phyloP scores from a whole-genome alignment of 2,888 invertebrate genomes.

The Argyra leucocephala region DNA sequence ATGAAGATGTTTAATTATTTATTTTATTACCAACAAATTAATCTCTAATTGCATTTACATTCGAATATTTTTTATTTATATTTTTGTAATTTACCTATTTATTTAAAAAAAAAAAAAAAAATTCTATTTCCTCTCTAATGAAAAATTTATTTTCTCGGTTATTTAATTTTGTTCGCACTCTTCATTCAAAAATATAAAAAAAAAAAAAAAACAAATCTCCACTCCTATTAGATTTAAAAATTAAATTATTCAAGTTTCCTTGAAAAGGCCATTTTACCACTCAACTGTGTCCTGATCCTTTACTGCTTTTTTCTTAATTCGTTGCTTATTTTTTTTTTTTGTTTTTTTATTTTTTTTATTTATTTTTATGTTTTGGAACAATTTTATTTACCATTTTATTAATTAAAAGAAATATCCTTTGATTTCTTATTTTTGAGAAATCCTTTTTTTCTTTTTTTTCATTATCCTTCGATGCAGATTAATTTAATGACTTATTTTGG shows the following conservation, averaged over 20 bases:
- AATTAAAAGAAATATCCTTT: background rate
- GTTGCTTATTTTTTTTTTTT: too few species aligned
- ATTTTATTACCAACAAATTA: too few species aligned
- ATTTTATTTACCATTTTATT: background rate
- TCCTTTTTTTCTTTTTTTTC: background rate
- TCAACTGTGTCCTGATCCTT: background rate
- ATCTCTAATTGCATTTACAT: too few species aligned
- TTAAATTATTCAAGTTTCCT: background rate
- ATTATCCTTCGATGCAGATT: constrained; percentile 24
- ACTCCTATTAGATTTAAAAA: background rate
- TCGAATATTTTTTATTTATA: too few species aligned
- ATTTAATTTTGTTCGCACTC: too few species aligned
- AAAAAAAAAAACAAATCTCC: background rate
- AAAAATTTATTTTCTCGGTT: too few species aligned
- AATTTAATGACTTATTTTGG: constrained; percentile 22
- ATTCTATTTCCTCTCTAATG: too few species aligned
- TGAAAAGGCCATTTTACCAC: constrained; percentile 1
- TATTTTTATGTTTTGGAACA: too few species aligned
- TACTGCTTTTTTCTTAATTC: background rate
- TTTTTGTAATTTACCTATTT: too few species aligned
- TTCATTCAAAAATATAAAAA: background rate
- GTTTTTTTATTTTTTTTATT: too few species aligned
- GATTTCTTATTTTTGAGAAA: background rate
- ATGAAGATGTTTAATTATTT: too few species aligned
- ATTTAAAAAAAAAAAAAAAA: background rate